These are phyloP conservation scores for Hippasteria phrygiana DNA, from an alignment of 53 echinoderm and acorn worm species.

Conservation along the genomic window DNA sequence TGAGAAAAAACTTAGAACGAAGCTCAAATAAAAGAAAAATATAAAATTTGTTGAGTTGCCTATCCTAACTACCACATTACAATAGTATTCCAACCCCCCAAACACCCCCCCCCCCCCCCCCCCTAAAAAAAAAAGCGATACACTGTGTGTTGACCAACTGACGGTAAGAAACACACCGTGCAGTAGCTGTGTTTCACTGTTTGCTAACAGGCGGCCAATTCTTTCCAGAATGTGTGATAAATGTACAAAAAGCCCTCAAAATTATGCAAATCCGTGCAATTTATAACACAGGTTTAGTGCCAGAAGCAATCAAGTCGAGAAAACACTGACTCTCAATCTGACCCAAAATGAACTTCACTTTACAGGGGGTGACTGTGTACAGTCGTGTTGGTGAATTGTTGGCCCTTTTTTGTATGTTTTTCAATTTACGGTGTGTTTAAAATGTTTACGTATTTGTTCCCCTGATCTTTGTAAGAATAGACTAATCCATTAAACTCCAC, in stretches of 20 bases:
- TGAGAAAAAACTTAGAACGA: too few species aligned
- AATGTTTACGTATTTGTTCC: too few species aligned
- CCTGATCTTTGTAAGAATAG: too few species aligned
- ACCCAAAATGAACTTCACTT: neutral
- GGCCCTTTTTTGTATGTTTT: neutral
- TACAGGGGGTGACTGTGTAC: neutral
- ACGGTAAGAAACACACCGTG: neutral
- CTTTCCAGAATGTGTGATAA: constrained; percentile 14
- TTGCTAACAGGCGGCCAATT: constrained; percentile 8
- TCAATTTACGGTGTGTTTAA: too few species aligned
- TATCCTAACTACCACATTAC: too few species aligned
- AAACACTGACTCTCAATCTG: neutral
- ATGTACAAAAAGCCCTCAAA: neutral
- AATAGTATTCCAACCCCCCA: too few species aligned
- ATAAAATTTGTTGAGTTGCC: too few species aligned
- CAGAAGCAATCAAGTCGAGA: neutral
- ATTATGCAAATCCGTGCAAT: constrained; percentile 12
- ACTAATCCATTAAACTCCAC: too few species aligned
- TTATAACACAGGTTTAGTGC: constrained; percentile 7
- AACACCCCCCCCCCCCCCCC: too few species aligned
- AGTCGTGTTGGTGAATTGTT: neutral
- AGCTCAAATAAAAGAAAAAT: too few species aligned
- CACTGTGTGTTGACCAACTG: constrained; percentile 1
- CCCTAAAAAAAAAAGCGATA: too few species aligned
- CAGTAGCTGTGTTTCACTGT: neutral